A percentile compares a stretch with the other conserved stretches of the same genome.
phyloP scores from a whole-genome alignment of 2,113 vertebrate genomes.

The Poeciliopsis turrubarensis region DNA sequence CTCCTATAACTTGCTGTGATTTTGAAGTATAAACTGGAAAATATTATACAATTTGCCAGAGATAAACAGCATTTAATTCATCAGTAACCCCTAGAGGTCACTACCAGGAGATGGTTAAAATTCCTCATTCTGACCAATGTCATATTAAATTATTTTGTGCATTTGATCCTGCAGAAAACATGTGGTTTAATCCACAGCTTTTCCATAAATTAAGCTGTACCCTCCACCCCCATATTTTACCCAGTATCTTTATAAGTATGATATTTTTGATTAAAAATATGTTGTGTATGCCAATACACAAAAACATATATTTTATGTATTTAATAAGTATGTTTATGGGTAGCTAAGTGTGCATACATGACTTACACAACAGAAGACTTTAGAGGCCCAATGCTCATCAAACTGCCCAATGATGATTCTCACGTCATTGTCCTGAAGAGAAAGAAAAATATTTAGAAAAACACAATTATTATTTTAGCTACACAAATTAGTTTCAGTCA shows the following conservation, averaged over 20 bases:
- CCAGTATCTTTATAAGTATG: too few relatives aligned
- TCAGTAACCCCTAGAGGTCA: background rate
- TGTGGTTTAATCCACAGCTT: too few relatives aligned
- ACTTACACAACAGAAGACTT: constrained; percentile 99
- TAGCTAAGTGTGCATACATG: background rate
- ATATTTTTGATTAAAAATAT: too few relatives aligned
- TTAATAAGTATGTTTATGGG: too few relatives aligned
- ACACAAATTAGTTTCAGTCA: background rate
- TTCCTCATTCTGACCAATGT: background rate
- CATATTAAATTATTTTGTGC: background rate
- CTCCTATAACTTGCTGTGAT: too few relatives aligned
- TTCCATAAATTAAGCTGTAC: background rate
- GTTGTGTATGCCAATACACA: too few relatives aligned
- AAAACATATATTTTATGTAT: too few relatives aligned
- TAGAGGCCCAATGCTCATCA: constrained; percentile 94
- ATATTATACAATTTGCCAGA: too few relatives aligned
- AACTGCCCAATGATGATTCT: constrained; percentile 99
- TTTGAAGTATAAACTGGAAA: background rate
- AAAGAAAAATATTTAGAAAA: background rate
- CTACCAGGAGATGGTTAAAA: background rate
- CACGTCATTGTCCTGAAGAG: constrained; percentile 92
- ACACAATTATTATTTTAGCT: background rate
- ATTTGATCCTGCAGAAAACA: background rate
- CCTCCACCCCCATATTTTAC: background rate
- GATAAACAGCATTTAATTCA: background rate